Conservation (phyloP, 1,140 invertebrate species). For the Paralvinella palmiformis region DNA sequence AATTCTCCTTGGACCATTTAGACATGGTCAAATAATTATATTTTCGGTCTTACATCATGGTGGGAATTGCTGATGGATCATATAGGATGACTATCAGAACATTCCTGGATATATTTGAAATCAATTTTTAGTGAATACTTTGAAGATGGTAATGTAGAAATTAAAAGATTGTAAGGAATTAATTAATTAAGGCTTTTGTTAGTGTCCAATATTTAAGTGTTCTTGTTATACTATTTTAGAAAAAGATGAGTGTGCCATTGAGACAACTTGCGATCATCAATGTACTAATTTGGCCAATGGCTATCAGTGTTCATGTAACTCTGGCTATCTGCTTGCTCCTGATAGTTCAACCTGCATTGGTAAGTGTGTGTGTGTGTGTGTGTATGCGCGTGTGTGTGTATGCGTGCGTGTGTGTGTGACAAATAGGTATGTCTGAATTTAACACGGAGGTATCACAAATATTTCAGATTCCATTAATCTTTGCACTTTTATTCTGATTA, state of each 20-base stretch:
- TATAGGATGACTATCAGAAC: no score
- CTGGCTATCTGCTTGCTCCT: neutral
- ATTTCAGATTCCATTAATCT: neutral
- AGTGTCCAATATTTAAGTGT: no score
- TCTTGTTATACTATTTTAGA: constrained; percentile 1
- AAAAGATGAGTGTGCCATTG: constrained; percentile 2
- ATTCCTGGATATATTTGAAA: no score
- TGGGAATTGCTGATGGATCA: no score
- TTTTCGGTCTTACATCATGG: no score
- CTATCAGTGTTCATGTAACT: neutral
- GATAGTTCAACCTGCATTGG: neutral
- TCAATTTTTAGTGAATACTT: no score
- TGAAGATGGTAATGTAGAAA: no score
- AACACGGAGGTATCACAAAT: neutral
- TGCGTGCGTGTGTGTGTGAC: neutral
- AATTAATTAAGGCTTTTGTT: no score
- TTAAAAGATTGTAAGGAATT: no score
- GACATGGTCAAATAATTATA: no score
- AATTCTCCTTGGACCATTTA: no score
- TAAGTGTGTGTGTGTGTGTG: neutral
- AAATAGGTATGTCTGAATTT: neutral
- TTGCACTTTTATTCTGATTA: neutral
- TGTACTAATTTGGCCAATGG: neutral
- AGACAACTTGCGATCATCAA: neutral
- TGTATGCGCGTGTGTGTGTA: neutral